Evolutionary conservation across 92 coral and sea anemone genomes (phyloP), one percentile per base, ranked within the genome.

Genomic region (Pocillopora meandrina): DNA sequence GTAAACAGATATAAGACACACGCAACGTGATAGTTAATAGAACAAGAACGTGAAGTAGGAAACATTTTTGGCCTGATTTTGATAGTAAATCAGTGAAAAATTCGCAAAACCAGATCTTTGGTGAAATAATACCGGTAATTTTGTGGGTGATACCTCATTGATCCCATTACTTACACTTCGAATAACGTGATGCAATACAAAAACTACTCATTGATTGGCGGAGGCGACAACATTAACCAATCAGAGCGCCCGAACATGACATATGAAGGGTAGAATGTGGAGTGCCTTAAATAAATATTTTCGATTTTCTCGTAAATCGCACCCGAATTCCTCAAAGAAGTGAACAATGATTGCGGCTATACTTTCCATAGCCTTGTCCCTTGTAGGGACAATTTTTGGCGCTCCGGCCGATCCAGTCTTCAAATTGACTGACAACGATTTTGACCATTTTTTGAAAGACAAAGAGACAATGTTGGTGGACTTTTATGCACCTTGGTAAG

Each of bases 401-500:
- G 85, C 80, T 9, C 92, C 91, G 9, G 26, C 74, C 19, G 87
- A 90, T 59, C 93, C 99, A 12, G 91, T 94, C 18, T 94, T 94
- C 80, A 87, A 89, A 13, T 69, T 94, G n/a, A 94, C 94, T 52
- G 95, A 94, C 72, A 56, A 74, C 1, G 90, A 94, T 80, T 94
- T 94, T 49, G 95, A 94, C 61, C 84, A 78, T 34, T 92, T 85
- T 47, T 87, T 94, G 14, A 87, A 81, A 65, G 94, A 92, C 72
- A 94, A 94, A 66, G 93, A 93, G 8, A 84, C 91, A 9, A 94
- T 94, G 98, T 65, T 94, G 84, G 95, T 94, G 31, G 98, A 94
- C 84, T 94, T 94, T 71, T 94, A 92, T 86, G 98, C 98, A 12
- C 98, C 98, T 61, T 94, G 98, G 98, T 94, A 83, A 79, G 93